phyloP scores from a whole-genome alignment of 2,113 vertebrate species.

The Plestiodon gilberti region DNA sequence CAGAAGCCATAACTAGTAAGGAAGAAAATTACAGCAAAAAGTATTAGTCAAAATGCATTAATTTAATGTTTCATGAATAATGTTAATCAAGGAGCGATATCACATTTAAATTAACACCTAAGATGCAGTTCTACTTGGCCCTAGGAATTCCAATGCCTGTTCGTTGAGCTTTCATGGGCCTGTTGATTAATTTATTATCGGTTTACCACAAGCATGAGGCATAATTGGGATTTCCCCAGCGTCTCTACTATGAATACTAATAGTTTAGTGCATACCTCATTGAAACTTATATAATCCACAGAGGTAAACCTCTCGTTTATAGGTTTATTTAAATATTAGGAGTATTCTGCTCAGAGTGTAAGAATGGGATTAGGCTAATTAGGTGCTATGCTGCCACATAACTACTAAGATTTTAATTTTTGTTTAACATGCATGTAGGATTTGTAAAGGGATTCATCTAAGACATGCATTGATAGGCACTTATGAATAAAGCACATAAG shows the following conservation, averaged over 20 bases:
- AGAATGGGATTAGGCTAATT: background rate
- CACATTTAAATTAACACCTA: slow-evolving; percentile 23
- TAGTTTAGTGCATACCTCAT: background rate
- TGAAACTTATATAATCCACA: background rate
- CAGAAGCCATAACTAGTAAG: background rate
- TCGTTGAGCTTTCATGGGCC: slow-evolving; percentile 9
- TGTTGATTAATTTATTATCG: slow-evolving; percentile 25
- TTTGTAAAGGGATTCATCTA: background rate
- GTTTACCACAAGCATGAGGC: slow-evolving; percentile 15
- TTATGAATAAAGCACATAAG: background rate
- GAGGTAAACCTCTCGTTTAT: background rate
- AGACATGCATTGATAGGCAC: background rate
- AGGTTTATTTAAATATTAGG: slow-evolving; percentile 8
- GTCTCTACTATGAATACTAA: background rate
- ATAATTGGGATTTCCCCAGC: background rate
- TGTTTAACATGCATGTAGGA: background rate
- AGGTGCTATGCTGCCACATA: background rate
- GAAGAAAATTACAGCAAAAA: slow-evolving; percentile 12
- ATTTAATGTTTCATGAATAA: slow-evolving; percentile 35
- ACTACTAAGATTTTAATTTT: background rate
- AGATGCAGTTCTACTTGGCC: background rate
- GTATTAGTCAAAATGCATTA: slow-evolving; percentile 24
- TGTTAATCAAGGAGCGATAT: slow-evolving; percentile 1
- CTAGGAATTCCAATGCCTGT: slow-evolving; percentile 22
- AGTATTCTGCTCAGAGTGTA: background rate